Percentiles rank a stretch among this genome's conserved stretches.
Evolutionary conservation across 2,888 invertebrate species (phyloP).

Genomic region (Deroplatys truncata): DNA sequence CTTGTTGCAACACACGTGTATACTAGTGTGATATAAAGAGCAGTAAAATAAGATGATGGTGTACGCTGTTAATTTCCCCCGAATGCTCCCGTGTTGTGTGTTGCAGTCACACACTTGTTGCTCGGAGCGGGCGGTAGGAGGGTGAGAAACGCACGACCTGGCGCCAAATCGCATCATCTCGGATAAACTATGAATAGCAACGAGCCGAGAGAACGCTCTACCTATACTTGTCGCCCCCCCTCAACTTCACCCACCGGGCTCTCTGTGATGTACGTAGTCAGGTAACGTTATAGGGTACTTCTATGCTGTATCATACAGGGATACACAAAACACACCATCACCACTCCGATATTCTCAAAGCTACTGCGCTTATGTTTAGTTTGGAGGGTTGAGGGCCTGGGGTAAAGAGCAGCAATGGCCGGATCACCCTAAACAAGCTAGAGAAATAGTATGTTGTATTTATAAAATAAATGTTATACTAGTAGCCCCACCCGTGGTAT

Average conservation of each 20-base stretch:
- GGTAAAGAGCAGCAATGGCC: no score
- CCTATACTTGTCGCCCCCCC: not conserved
- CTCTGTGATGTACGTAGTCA: not conserved
- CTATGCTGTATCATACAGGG: not conserved
- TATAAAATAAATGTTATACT: no score
- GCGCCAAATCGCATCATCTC: constrained; percentile 14
- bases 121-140: not conserved
- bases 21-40: no score
- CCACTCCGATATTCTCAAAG: no score
- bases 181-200: constrained; percentile 19
- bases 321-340: not conserved
- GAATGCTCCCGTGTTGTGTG: not conserved
- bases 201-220: not conserved
- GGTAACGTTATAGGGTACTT: not conserved
- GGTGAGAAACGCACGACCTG: constrained; percentile 10
- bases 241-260: not conserved
- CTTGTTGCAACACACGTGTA: no score
- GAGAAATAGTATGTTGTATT: no score
- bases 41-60: no score
- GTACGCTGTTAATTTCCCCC: not conserved
- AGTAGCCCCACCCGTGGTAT: no score
- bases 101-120: constrained; percentile 3
- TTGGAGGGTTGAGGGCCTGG: no score
- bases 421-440: no score
- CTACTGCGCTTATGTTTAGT: no score